Base-by-base conservation (phyloP, 1,140 invertebrate genomes). In the Fopius arisanus region DNA sequence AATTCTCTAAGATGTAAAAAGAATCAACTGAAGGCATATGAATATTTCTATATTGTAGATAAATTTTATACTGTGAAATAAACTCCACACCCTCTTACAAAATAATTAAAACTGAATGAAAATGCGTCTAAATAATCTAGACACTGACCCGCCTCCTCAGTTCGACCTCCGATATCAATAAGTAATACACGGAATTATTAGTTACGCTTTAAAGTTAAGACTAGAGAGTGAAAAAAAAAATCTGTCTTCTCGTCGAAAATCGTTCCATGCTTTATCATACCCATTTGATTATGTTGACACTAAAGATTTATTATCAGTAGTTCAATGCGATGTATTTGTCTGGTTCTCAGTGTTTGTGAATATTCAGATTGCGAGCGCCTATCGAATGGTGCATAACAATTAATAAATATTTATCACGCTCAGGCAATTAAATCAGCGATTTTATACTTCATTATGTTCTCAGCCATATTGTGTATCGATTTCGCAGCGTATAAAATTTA, bases 201-300 rank as follows among this genome's bases (percentile, higher is more conserved):
- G 3, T 51, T 16, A 51, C 43, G 43, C 23, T 59, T 59, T 28
- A 28, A 59, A 26, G 54, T 59, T 26, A 59, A 28, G 54, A 59
- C 54, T 59, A 59, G 54, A 59, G 54, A 59, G 54, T 28, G 54
- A 59, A 28, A 59, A 59, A 54, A 59, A 59, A 59, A 59, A 48
- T n/a, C 43, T 48, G 4, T 59, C 9, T 23, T 59, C 54, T 59
- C 14, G 19, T 59, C 23, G 4, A 7, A 59, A 59, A 14, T 59
- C 23, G 3, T 21, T 28, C 26, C 54, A 28, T 59, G 14, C 23
- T 59, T 59, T 19, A 59, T 28, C 19, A 59, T 59, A 59, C 23
- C 10, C 16, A 59, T 59, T 59, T 26, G 54, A 59, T 59, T 59
- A 59, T 59, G 19, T 9, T 59, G 54, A 14, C 54, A 23, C 54